Evolutionary conservation across 2,888 invertebrate genomes (phyloP).

Genomic region (Crocallis elinguaria): DNA sequence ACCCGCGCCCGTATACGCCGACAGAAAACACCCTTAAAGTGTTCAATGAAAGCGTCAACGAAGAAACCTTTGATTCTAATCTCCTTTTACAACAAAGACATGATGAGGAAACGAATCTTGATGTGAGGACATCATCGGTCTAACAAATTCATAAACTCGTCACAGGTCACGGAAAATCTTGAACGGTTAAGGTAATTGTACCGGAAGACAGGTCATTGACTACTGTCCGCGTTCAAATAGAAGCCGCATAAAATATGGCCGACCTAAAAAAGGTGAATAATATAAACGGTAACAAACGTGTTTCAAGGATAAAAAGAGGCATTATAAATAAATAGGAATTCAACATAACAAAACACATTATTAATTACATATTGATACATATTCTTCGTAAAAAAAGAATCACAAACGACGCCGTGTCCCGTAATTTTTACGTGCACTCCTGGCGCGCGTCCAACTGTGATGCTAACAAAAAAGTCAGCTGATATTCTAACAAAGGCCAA

Average conservation of each 20-base stretch:
- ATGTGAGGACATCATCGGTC: conserved; percentile 29
- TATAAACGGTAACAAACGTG: not conserved
- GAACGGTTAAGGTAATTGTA: conserved; percentile 34
- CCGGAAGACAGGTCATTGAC: conserved; percentile 37
- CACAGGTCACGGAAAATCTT: conserved; percentile 35
- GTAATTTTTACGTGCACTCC: conserved; percentile 38
- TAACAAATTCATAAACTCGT: no score
- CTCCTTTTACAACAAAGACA: conserved; percentile 18
- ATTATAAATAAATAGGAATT: not conserved
- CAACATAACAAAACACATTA: not conserved
- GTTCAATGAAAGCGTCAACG: conserved; percentile 1
- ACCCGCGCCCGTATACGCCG: no score
- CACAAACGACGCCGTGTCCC: not conserved
- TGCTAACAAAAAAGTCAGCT: conserved; percentile 47
- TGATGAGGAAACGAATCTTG: conserved; percentile 21
- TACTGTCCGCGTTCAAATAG: conserved; percentile 26
- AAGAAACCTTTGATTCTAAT: conserved; percentile 12
- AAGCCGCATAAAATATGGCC: not conserved
- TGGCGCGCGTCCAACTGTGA: conserved; percentile 60
- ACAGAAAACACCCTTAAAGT: not conserved
- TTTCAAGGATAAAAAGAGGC: not conserved
- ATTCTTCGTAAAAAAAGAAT: not conserved
- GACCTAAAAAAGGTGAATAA: not conserved
- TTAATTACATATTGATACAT: not conserved
- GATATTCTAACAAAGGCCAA: conserved; percentile 52